Conservation (phyloP, 35 echinoderm and acorn worm genomes). For the Apostichopus californicus region DNA sequence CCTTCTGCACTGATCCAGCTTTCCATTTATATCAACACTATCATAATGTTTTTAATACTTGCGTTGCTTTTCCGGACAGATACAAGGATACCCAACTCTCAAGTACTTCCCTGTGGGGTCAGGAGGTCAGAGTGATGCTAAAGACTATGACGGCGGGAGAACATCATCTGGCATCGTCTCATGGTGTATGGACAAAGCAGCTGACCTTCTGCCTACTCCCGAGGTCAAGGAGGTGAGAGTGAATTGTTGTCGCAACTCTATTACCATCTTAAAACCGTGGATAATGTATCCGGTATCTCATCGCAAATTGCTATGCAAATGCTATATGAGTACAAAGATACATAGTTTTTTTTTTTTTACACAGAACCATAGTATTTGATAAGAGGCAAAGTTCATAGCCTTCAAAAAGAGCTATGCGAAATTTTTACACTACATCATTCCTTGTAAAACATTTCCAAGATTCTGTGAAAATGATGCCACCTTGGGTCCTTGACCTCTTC, state of each 20-base stretch:
- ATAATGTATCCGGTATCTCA: too few relatives aligned
- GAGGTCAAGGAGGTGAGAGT: conserved; percentile 85
- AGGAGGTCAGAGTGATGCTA: conserved; percentile 43
- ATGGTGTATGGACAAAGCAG: conserved; percentile 70
- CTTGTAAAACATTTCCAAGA: too few relatives aligned
- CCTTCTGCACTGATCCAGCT: not conserved
- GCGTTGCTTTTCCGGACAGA: conserved; percentile 29
- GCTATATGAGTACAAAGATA: too few relatives aligned
- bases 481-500: too few relatives aligned
- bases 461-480: too few relatives aligned
- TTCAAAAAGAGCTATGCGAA: too few relatives aligned
- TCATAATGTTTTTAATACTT: not conserved
- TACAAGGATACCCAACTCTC: conserved; percentile 90
- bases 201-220: conserved; percentile 68
- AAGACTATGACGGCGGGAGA: conserved; percentile 83
- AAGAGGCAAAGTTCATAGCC: too few relatives aligned
- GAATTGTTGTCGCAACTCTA: too few relatives aligned
- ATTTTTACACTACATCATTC: too few relatives aligned
- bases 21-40: not conserved
- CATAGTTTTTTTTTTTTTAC: too few relatives aligned
- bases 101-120: conserved; percentile 85
- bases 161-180: conserved; percentile 75
- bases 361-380: too few relatives aligned
- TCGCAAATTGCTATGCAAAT: too few relatives aligned
- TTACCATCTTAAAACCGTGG: not conserved